Evolutionary conservation across 2,113 vertebrate species (phyloP), one percentile per base, ranked within the genome.

Genomic region (Plecotus auritus): DNA sequence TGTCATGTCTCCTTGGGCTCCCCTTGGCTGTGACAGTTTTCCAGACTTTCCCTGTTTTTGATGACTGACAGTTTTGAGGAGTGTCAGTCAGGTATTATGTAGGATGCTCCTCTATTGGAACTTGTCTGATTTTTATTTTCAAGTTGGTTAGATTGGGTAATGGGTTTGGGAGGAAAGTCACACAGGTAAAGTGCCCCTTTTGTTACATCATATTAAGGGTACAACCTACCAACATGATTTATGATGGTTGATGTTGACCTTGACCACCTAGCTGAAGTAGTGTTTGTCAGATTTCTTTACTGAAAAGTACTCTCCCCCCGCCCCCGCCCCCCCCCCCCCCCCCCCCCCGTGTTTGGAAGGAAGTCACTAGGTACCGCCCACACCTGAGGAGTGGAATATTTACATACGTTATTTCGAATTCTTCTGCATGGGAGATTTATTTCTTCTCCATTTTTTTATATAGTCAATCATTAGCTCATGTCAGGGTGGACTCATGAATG

Each of bases 361-460:
- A 69, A 85, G 45, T 51, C 30, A 45, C 37, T 17, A 37, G 42
- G 32, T 7, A 12, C 1, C 35, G 32, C 22, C 35, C 35, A 70
- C 6, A 22, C 35, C n/a, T 20, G 47, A 95, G 61, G 26, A 40
- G n/a, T 26, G 40, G 35, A 54, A 11, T 28, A 42, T 17, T 61
- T 83, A 47, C 2, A 7, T 73, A 47, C 73, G 67, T 47, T 78
- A 37, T 23, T 67, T 93, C 37, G 16, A 67, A 56, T 47, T 69
- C 59, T 42, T 88, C 67, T 84, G 22, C 42, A 30, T 2, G 4
- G 64, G 69, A 26, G 14, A 66, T 73, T 54, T 86, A 4, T 83
- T 35, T 84, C 37, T 83, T 87, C 23, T 83, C 56, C 28, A 66
- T 84, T 88, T 90, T n/a, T 67, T 77, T 40, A 47, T 69, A 18